Evolutionary conservation across 2,888 invertebrate genomes (phyloP), one percentile per base, ranked within the genome.

Genomic region (Taphrorychus bicolor): DNA sequence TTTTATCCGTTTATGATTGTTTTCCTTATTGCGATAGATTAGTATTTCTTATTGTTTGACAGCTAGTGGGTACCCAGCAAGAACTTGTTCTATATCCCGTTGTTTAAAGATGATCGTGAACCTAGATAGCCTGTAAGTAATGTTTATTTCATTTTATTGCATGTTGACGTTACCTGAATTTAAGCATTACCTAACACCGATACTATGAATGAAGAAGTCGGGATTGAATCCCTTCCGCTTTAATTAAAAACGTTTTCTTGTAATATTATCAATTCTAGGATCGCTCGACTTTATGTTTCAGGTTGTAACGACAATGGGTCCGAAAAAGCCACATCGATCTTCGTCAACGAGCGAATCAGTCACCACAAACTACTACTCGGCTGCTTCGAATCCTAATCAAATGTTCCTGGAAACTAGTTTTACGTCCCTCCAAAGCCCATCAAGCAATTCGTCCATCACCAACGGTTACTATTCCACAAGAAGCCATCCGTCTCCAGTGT

Each of bases 291-390:
- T 45, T 45, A 5, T 61, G 22, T 74, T 73, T 5, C 71, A 91
- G 91, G 91, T 91, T 88, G 87, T 91, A 88, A 89, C 89, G 71
- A 88, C 91, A 75, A 86, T 90, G 80, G 93, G 93, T 54, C 92
- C 93, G 71, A 87, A 89, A 69, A 93, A 93, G 81, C 93, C 93
- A 9, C 90, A 90, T 79, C 85, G 91, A 52, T 77, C 83, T 51
- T 76, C 80, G 22, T 81, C 82, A 77, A 77, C 83, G 82, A 72
- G 82, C 70, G 75, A 75, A 53, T 53, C 69, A 48, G 71, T 72
- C 16, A 45, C 17, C 5, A 72, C 75, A 40, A 73, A 74, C 48
- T 75, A 73, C 42, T 69, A 63, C 40, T 72, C 75, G 7, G 69
- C 75, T 85, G 40, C 86, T 85, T 59, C 87, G 7, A 73, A 73